phyloP scores from a whole-genome alignment of 2,797 vertebrate species.

The Gastrophryne carolinensis region DNA sequence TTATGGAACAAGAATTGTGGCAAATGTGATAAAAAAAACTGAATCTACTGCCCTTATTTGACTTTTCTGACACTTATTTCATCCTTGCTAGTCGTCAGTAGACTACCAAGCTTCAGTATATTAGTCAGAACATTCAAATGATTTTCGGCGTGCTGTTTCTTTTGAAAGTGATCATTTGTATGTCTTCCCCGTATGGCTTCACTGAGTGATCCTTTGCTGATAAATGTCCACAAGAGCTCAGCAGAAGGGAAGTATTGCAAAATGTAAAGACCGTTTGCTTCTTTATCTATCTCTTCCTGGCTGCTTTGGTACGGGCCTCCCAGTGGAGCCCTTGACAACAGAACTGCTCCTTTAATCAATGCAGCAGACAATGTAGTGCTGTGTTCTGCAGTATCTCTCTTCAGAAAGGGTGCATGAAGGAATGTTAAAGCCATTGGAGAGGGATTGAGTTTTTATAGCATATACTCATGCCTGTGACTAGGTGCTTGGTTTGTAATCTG shows the following conservation, averaged over 20 bases:
- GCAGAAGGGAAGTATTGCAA: conserved; percentile 10
- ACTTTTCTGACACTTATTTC: no score
- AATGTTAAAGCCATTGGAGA: not conserved
- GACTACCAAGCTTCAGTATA: not conserved
- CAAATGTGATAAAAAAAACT: no score
- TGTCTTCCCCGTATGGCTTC: not conserved
- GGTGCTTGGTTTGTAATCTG: not conserved
- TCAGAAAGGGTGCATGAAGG: conserved; percentile 8
- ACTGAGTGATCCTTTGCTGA: not conserved
- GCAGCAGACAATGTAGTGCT: not conserved
- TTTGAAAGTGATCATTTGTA: not conserved
- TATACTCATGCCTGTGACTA: not conserved
- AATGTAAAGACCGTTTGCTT: conserved; percentile 10
- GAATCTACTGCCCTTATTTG: no score
- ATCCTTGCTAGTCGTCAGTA: not conserved
- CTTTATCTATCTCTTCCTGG: not conserved
- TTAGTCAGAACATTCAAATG: not conserved
- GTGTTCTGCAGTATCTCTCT: conserved; percentile 1
- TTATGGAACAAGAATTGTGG: no score
- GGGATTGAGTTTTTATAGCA: not conserved
- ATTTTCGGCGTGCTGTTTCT: not conserved
- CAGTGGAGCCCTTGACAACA: conserved; percentile 17
- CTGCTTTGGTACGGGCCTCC: not conserved
- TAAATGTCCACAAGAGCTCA: conserved; percentile 7
- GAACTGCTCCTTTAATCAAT: conserved; percentile 10